Evolutionary conservation across 2,113 vertebrate species (phyloP).

Genomic region (Variabilichromis moorii): DNA sequence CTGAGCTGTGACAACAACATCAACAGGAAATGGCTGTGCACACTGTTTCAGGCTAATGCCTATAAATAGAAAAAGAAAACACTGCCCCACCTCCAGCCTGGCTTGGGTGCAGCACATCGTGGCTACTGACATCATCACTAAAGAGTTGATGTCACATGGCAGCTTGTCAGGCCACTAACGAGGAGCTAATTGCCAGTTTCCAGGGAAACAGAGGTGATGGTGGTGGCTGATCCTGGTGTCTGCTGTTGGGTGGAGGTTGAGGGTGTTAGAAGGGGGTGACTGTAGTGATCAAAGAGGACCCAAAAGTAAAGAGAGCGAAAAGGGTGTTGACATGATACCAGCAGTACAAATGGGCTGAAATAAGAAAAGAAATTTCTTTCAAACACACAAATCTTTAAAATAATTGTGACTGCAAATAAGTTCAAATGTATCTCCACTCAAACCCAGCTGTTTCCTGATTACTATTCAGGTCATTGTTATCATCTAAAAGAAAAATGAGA

Average conservation of each 20-base stretch:
- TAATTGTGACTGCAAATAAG: background rate
- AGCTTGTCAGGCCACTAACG: constrained; percentile 3
- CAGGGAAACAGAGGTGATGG: background rate
- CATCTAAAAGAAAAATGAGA: background rate
- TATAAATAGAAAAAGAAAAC: background rate
- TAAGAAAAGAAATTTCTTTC: background rate
- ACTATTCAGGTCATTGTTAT: background rate
- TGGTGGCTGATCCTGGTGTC: background rate
- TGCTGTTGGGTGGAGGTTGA: background rate
- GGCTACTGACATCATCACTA: background rate
- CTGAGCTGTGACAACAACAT: background rate
- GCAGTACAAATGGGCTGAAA: background rate
- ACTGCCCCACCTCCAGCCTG: background rate
- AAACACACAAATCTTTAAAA: background rate
- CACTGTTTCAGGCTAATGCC: background rate
- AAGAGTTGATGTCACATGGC: constrained; percentile 14
- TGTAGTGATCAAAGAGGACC: background rate
- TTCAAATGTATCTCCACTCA: background rate
- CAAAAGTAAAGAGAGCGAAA: background rate
- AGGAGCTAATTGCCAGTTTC: constrained; percentile 49
- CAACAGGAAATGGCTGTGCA: background rate
- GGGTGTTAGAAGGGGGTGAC: background rate
- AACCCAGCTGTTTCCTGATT: background rate
- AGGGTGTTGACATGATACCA: background rate
- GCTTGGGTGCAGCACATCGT: background rate